Conservation (phyloP, 2,888 invertebrate genomes). For the Allolobophora icterica region DNA sequence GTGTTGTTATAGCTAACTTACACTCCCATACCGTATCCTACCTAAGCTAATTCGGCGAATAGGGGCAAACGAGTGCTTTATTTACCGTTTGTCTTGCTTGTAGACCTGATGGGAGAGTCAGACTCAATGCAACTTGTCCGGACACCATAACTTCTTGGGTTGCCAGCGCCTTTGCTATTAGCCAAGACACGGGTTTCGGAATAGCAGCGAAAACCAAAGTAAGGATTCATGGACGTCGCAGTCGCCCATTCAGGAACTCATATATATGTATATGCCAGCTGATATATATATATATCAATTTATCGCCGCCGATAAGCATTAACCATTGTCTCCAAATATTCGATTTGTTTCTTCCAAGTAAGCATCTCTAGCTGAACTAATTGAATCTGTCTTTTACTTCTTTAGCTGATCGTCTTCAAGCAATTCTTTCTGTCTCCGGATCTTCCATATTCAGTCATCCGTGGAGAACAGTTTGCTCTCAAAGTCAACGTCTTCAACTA, state of each 20-base stretch:
- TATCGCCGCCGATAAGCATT: too few species aligned
- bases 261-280: too few species aligned
- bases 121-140: conserved; percentile 13
- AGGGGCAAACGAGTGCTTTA: neutral
- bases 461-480: conserved; percentile 87
- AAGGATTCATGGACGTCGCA: too few species aligned
- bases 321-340: too few species aligned
- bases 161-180: conserved; percentile 81
- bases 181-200: conserved; percentile 78
- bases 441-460: conserved; percentile 84
- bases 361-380: too few species aligned
- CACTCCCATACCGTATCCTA: too few species aligned
- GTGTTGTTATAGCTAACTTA: too few species aligned
- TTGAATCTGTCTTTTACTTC: neutral
- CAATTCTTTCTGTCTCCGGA: conserved; percentile 85
- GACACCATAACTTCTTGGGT: conserved; percentile 85
- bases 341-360: too few species aligned
- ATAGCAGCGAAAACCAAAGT: conserved; percentile 69
- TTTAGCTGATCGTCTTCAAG: conserved; percentile 72
- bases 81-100: neutral
- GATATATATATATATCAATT: too few species aligned
- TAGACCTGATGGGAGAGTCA: conserved; percentile 32
- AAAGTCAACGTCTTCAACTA: conserved; percentile 89
- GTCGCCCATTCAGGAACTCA: too few species aligned
- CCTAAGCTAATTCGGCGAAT: too few species aligned